Base-by-base conservation (phyloP, 2,797 vertebrate species). In the Ficedula albicollis region DNA sequence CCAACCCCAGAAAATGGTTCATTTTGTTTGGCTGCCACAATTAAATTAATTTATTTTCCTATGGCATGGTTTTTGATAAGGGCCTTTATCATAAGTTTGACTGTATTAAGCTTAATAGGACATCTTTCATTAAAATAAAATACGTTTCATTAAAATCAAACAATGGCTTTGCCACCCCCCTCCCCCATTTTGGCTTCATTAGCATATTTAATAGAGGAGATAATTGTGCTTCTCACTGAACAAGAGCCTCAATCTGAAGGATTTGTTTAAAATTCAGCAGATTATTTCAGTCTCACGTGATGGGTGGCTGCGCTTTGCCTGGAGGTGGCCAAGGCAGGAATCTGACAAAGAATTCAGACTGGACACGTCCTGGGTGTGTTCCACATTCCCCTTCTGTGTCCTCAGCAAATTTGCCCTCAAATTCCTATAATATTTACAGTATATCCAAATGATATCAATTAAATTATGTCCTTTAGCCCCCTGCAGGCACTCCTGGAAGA, bases 1-100 rank as follows among this genome's bases (percentile, higher is more conserved):
- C 55, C 66, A 75, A 84, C 70, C 49, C 67, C 69, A 89, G 78
- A 83, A 97, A 96, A 95, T 39, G 41, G 89, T 51, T 85, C 86
- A n/a, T 95, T 96, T 96, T 96, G 82, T 96, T 96, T 95, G 89
- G 86, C 52, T 72, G 44, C 81, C 51, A 72, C 94, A 69, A 93
- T 97, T 96, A 94, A 93, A 94, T 93, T 79, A 94, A 96, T 91
- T 96, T 96, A 80, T 96, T 96, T 97, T 89, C 86, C 89, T 90
- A 69, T 69, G 94, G 73, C 89, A 46, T 55, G 63, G 79, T 66
- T 88, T 93, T 95, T 97, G 96, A 97, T 93, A 97, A 96, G 88
- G 83, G 93, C n/a, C 67, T 96, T 97, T 96, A 96, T 97, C 97
- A 97, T 85, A 94, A 91, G 75, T 86, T 38, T 68, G 94, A 80